Evolutionary conservation across 2,888 invertebrate genomes (phyloP).

Genomic region (Tenthredo scrophulariae): DNA sequence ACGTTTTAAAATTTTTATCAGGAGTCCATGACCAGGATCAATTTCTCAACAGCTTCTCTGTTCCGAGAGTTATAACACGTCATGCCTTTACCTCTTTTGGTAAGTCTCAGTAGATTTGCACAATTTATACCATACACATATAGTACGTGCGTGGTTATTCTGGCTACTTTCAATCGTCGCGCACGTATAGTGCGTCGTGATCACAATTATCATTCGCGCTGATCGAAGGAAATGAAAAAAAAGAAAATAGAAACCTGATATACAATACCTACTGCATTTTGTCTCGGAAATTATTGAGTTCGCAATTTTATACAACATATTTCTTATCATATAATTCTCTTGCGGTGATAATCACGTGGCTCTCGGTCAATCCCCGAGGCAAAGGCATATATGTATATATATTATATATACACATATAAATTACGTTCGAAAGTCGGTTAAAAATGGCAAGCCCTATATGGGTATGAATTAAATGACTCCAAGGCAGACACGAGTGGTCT

Average conservation of each 20-base stretch:
- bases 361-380: slow-evolving; percentile 41
- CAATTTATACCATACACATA: slow-evolving; percentile 8
- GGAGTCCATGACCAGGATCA: slow-evolving; percentile 48
- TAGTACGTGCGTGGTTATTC: background rate
- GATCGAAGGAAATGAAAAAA: background rate
- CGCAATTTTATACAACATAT: background rate
- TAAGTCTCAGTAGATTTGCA: background rate
- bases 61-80: background rate
- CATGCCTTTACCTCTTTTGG: slow-evolving; percentile 43
- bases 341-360: background rate
- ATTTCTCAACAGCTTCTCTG: slow-evolving; percentile 11
- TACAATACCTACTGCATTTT: background rate
- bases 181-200: background rate
- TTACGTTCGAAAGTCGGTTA: slow-evolving; percentile 68
- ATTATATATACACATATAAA: background rate
- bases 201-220: background rate
- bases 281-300: background rate
- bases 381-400: background rate
- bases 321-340: slow-evolving; percentile 5
- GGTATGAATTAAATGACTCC: slow-evolving; percentile 57
- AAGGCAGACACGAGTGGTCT: background rate
- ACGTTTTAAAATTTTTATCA: slow-evolving; percentile 34
- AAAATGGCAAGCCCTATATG: slow-evolving; percentile 71
- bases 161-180: background rate
- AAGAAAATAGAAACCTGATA: no score